Base-by-base conservation (phyloP, 1,140 invertebrate genomes). In the Frieseomelitta varia region DNA sequence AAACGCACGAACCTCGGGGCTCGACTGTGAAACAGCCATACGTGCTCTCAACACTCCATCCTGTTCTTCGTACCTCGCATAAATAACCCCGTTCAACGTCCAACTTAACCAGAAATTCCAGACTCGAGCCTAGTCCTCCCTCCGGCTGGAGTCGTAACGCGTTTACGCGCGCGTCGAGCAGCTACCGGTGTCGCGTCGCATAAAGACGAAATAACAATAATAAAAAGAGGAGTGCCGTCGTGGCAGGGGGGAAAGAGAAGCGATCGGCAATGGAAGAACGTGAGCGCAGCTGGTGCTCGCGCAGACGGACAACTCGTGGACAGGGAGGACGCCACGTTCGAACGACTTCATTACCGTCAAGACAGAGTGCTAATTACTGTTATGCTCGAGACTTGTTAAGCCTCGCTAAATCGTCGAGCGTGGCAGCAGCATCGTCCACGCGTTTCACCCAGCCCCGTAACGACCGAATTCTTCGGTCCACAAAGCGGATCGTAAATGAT, bases 351-450 rank as follows among this genome's bases (percentile, higher is more conserved):
- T 92, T 92, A 92, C 86, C 84, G 76, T 79, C 86, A 82, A 88
- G 88, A 91, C 88, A 90, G 91, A 90, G 91, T 91, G 90, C 91
- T 92, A 91, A 92, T 92, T 92, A 92, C 91, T 47, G 39, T 47
- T 47, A 47, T 8, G 39, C 39, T 47, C 85, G 84, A 85, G 85
- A 86, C 87, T 91, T 87, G 88, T 92, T 92, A 92, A 91, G 87
- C 87, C 79, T 76, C 87, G 85, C 87, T 89, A 90, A 91, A 91
- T 91, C 84, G 90, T 90, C 87, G 79, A 47, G 39, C 39, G 39
- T 47, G 39, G 73, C 84, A 77, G 85, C 88, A 86, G 71, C 85
- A 77, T 84, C 88, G 85, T 79, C 83, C 78, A 68, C 78, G 47
- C 53, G 74, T 71, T 61, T 88, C 82, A 82, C 61, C 61, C 58